phyloP scores from a whole-genome alignment of 2,888 invertebrate genomes.

The Phortica magna region DNA sequence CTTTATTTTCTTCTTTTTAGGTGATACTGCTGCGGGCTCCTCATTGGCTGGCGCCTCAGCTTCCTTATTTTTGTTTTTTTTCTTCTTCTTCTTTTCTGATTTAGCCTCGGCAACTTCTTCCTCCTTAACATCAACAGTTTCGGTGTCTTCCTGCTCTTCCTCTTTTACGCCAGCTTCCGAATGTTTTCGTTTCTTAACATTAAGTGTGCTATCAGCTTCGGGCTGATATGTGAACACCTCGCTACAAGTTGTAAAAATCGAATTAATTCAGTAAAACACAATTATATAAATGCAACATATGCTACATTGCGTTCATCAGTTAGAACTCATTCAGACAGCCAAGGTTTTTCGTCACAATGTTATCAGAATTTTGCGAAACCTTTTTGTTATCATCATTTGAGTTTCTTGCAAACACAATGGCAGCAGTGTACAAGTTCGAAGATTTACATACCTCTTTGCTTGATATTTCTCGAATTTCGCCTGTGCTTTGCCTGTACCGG shows the following conservation, averaged over 20 bases:
- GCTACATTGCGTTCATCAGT: not conserved
- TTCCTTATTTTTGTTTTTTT: constrained; percentile 38
- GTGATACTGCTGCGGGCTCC: constrained; percentile 9
- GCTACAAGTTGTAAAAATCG: constrained; percentile 72
- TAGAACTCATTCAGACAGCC: constrained; percentile 71
- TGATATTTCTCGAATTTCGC: constrained; percentile 97
- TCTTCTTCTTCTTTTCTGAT: constrained; percentile 70
- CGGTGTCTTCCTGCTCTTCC: constrained; percentile 50
- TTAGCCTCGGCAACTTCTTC: constrained; percentile 44
- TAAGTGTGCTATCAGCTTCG: constrained; percentile 90
- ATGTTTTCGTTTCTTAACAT: constrained; percentile 79
- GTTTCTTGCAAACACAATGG: not conserved
- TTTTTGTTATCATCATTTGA: constrained; percentile 77
- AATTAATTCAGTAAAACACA: constrained; percentile 63
- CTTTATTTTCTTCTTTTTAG: constrained; percentile 50
- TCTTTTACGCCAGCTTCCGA: constrained; percentile 77
- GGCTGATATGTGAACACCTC: constrained; percentile 89
- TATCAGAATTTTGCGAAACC: constrained; percentile 77
- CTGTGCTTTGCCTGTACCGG: constrained; percentile 92
- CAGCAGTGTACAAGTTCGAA: not conserved
- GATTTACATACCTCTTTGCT: constrained; percentile 76
- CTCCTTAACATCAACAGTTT: constrained; percentile 44
- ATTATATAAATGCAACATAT: not conserved
- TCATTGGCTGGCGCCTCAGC: constrained; percentile 40
- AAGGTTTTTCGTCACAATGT: constrained; percentile 71